These are phyloP conservation scores for Xenus cinereus DNA, from an alignment of 2,113 vertebrate species.

Conservation along the genomic window DNA sequence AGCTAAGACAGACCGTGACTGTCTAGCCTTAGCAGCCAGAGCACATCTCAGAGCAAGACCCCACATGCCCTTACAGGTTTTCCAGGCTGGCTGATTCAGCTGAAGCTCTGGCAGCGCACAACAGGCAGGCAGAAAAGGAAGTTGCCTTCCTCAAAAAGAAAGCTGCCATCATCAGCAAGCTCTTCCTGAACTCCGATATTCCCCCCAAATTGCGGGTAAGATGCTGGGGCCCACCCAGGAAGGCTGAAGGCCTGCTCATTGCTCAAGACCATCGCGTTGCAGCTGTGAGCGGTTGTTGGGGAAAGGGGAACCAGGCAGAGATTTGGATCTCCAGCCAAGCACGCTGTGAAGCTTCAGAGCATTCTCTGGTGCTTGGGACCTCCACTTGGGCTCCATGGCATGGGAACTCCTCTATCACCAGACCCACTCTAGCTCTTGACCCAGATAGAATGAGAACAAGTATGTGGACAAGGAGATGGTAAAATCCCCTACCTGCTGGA, in stretches of 20 bases:
- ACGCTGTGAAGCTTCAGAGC: background rate
- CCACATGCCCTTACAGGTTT: constrained; percentile 45
- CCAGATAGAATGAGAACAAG: background rate
- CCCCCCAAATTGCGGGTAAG: constrained; percentile 72
- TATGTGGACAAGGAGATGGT: background rate
- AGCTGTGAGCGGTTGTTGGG: background rate
- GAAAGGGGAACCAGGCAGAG: background rate
- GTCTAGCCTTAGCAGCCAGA: background rate
- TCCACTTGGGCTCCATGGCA: background rate
- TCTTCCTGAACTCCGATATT: constrained; percentile 66
- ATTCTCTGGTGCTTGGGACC: background rate
- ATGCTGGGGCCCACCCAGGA: background rate
- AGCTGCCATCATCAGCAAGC: constrained; percentile 56
- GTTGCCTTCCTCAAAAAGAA: constrained; percentile 63
- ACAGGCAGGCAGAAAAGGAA: background rate
- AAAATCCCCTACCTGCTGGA: background rate
- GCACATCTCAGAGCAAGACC: background rate
- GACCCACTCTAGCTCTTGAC: background rate
- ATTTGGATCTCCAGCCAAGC: background rate
- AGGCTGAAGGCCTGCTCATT: background rate
- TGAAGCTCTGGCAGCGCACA: background rate
- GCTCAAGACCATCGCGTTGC: background rate
- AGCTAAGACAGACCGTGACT: background rate
- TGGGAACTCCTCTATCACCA: background rate
- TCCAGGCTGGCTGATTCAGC: constrained; percentile 53